Evolutionary conservation across 2,888 invertebrate genomes (phyloP), one percentile per base, ranked within the genome.

Genomic region (Itoplectis maculator): DNA sequence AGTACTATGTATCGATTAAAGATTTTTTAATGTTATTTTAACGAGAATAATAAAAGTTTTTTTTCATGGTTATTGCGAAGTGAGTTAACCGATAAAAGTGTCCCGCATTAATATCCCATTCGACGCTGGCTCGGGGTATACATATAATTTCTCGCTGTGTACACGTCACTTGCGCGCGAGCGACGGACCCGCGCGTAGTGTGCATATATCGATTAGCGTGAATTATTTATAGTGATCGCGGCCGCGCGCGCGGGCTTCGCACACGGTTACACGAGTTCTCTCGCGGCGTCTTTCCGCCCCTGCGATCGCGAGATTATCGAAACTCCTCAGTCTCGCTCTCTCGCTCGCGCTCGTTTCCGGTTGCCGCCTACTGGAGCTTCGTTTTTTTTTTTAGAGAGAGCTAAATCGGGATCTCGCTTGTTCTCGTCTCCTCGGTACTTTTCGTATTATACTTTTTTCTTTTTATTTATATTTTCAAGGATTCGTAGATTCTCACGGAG

Each of bases 181-280:
- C 82, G 82, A 82, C 82, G 85, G 79, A 82, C 81, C 80, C 83
- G 81, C 75, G 83, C 72, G 51, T 51, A 49, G 82, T 85, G 83
- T 82, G 80, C 82, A 81, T 86, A 82, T 88, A 89, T 89, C 89
- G 89, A 89, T 89, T 88, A 86, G 87, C 85, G 87, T 88, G 87
- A 88, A 89, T 89, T 89, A 89, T 89, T 89, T 87, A 89, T 88
- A 88, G 87, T 86, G 78, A 23, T 29, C 23, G 42, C 47, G 78
- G 35, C 45, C 23, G 42, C 47, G 49, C 23, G 68, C 61, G 70
- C 8, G 13, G 49, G 61, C 65, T 63, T 69, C 56, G 56, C 37
- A 18, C 37, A 18, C 61, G 54, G 54, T 74, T 42, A 73, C 35
- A 20, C 37, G 51, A 73, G 49, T 51, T 23, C 51, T 23, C 51